These are phyloP conservation scores for Cataglyphis altisquamis DNA, from an alignment of 2,888 invertebrate genomes.

Conservation along the genomic window DNA sequence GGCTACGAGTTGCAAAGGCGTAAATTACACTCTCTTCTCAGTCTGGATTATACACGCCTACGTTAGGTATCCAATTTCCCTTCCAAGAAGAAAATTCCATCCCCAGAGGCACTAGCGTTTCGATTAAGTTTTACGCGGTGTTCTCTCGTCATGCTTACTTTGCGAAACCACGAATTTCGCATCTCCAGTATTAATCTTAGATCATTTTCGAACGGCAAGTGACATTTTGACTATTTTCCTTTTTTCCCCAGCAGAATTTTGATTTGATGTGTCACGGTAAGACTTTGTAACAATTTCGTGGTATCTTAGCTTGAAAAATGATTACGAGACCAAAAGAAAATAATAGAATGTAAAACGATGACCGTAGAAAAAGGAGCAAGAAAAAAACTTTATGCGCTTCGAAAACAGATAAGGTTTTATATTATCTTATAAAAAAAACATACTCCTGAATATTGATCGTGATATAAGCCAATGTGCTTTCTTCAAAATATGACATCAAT, in stretches of 20 bases:
- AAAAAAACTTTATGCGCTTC: neutral
- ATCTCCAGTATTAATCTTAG: neutral
- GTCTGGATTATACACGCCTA: neutral
- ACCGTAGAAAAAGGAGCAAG: neutral
- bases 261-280: neutral
- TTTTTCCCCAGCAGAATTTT: neutral
- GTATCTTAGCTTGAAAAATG: neutral
- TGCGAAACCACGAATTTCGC: neutral
- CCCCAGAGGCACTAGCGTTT: neutral
- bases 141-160: constrained; percentile 5
- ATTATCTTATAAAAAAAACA: neutral
- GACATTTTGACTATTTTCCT: neutral
- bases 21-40: constrained; percentile 6
- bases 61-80: neutral
- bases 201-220: neutral
- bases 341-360: neutral
- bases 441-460: neutral
- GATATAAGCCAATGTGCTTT: neutral
- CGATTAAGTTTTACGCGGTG: constrained; percentile 6
- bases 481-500: neutral
- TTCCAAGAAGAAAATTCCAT: neutral
- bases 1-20: neutral
- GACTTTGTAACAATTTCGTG: neutral
- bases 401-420: neutral
- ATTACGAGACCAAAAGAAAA: neutral